Base-by-base conservation (phyloP, 2,888 invertebrate species). In the Nomada fabriciana region DNA sequence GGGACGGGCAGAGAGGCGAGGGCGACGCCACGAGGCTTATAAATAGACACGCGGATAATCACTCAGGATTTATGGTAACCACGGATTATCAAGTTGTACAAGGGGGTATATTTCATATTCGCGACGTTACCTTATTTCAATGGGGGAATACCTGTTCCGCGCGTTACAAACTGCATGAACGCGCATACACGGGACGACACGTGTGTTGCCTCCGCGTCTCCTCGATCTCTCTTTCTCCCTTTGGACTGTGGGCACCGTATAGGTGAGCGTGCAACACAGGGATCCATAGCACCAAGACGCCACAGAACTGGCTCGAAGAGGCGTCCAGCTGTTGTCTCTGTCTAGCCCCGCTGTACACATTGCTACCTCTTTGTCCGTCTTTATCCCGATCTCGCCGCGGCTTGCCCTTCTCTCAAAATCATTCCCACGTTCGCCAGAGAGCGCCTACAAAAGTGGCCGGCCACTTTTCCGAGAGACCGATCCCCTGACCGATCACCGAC, bases 51-150 rank as follows among this genome's bases (percentile, higher is more conserved):
- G 90, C 89, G 93, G 93, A 93, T 94, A 93, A 94, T 94, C 93
- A 93, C 93, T 92, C 91, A 92, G 93, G 93, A 94, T 94, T 94
- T 94, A 94, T 94, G 93, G 93, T 94, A 93, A 93, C 93, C 93
- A 93, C 91, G 94, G 93, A 93, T 93, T 93, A 94, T 94, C 93
- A 93, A 93, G 93, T 94, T 93, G 93, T 93, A 93, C 93, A 93
- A 93, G 93, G 90, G 91, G 90, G 89, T 92, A 94, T 93, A 93
- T 93, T 93, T 94, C 93, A 93, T 93, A 93, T 93, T 89, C 90
- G 91, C 92, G 92, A 92, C 93, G 91, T 92, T 92, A 92, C 92
- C 91, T 93, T 92, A 93, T 93, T 92, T 91, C 92, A 91, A 93
- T 92, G 92, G 90, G 86, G 87, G 91, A 91, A 93, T 93, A 92